phyloP scores from a whole-genome alignment of 35 echinoderm and acorn worm species.

The Heliocidaris tuberculata region DNA sequence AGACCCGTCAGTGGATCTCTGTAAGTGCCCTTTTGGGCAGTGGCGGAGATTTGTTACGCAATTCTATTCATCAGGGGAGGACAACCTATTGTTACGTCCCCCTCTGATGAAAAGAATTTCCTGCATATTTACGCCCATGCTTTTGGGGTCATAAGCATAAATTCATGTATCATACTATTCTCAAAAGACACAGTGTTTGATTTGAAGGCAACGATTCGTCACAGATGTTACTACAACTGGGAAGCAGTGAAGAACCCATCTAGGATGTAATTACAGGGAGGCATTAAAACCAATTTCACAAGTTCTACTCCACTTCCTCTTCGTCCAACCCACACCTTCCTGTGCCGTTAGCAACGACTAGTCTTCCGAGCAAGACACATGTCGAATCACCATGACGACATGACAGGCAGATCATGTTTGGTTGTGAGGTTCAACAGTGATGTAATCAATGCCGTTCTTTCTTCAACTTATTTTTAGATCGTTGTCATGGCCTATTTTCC shows the following conservation, averaged over 20 bases:
- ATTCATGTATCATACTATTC: no score
- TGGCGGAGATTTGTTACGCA: no score
- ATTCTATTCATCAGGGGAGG: no score
- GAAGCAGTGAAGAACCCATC: background rate
- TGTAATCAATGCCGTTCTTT: background rate
- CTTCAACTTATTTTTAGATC: background rate
- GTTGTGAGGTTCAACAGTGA: background rate
- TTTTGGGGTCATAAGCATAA: no score
- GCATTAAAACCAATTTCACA: slow-evolving; percentile 7
- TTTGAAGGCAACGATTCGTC: no score
- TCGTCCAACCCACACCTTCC: slow-evolving; percentile 16
- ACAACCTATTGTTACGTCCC: no score
- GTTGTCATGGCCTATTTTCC: background rate
- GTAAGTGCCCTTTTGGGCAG: no score
- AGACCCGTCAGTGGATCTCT: no score
- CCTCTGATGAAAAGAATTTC: no score
- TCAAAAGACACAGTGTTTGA: no score
- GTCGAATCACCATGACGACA: background rate
- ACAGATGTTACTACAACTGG: background rate
- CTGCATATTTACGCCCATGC: no score
- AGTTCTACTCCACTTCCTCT: slow-evolving; percentile 3
- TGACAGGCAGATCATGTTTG: background rate
- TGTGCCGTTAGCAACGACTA: background rate
- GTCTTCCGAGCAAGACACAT: background rate
- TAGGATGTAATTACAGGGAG: slow-evolving; percentile 26